Evolutionary conservation across 2,888 invertebrate species (phyloP), one percentile per base, ranked within the genome.

Genomic region (Horisme vitalbata): DNA sequence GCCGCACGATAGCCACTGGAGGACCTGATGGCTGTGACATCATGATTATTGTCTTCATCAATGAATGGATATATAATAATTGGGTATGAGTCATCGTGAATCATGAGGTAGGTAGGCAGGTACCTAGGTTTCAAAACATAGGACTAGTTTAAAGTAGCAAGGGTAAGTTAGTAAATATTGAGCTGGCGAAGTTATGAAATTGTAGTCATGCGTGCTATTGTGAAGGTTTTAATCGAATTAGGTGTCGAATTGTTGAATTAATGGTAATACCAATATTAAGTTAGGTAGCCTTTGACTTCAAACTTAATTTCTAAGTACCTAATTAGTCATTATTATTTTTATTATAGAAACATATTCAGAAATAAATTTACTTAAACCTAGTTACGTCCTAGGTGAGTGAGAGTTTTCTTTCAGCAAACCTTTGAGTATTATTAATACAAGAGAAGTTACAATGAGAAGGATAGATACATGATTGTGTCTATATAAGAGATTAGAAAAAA

Each of bases 141-240:
- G 28, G 32, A n/a, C 18, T 45, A 31, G 41, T 38, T 41, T 30
- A 20, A 33, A 32, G 15, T 24, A 31, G 28, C 33, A 27, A 28
- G 39, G 24, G 44, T 44, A 39, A 41, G 36, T 52, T 44, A 44
- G 43, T 41, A 44, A 51, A 41, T 39, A 39, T 24, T 28, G 27
- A 15, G 34, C 9, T 32, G 10, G 31, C 15, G 32, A 23, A 32
- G 38, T 46, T 46, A 47, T 20, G 36, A 10, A 41, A 32, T 10
- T 5, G 12, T 34, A 38, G 41, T 43, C n/a, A 28, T 13, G 37
- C 37, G 41, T 28, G 33, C 27, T 18, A 10, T 18, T 30, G 27
- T 18, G 23, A n/a, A 30, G 26, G 13, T 35, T 11, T 7, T 2
- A 1, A n/a, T 9, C 5, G 1, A 11, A 26, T 4, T 4, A 11